A percentile compares a stretch with the other conserved stretches of the same genome.
These are phyloP conservation scores for Gobius niger DNA, from an alignment of 2,113 vertebrate genomes.

Conservation along the genomic window DNA sequence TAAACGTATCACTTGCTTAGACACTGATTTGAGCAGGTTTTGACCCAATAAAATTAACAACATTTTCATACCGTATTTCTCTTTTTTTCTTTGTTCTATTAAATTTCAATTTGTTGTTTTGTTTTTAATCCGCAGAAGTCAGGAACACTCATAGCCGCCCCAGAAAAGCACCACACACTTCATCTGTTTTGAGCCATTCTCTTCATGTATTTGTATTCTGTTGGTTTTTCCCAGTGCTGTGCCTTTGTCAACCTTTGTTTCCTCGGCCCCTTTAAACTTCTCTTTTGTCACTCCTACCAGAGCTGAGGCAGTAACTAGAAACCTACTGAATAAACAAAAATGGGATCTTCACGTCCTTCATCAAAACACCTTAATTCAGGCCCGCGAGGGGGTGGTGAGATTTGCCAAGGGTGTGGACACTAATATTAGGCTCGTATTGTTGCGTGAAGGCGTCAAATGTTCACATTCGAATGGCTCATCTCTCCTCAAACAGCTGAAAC, in stretches of 20 bases:
- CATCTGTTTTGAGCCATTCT: slow-evolving; percentile 11
- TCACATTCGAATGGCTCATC: background rate
- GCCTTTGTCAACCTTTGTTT: slow-evolving; percentile 10
- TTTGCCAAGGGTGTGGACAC: too few species aligned
- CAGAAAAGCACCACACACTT: background rate
- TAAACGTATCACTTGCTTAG: too few species aligned
- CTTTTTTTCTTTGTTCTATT: too few species aligned
- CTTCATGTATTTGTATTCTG: background rate
- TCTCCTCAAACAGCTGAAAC: background rate
- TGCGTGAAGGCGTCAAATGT: background rate
- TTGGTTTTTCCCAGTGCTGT: slow-evolving; percentile 1
- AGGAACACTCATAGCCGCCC: background rate
- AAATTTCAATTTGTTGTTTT: too few species aligned
- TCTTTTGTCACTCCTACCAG: background rate
- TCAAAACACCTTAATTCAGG: too few species aligned
- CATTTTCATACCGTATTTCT: too few species aligned
- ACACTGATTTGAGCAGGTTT: too few species aligned
- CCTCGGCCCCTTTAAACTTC: background rate
- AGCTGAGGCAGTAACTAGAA: background rate
- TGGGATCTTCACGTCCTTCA: too few species aligned
- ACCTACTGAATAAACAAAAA: background rate
- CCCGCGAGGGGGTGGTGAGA: too few species aligned
- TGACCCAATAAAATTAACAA: too few species aligned
- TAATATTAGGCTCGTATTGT: background rate
- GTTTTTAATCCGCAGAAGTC: background rate